A percentile compares a stretch with the other conserved stretches of the same genome.
Evolutionary conservation across 2,797 vertebrate species (phyloP).

Genomic region (Psittacula echo): DNA sequence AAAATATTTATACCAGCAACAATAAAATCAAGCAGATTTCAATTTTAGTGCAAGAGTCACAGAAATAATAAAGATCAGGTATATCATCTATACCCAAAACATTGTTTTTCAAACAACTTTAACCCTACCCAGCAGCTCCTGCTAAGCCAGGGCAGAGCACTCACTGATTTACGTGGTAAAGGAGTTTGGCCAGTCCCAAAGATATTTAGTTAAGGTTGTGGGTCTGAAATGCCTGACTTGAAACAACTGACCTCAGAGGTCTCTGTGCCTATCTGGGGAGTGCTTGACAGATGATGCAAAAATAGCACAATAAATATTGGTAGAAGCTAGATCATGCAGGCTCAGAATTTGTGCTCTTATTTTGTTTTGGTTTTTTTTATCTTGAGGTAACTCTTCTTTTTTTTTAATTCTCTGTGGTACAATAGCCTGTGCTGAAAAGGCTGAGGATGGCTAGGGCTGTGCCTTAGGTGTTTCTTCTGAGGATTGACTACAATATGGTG

Average conservation of each 20-base stretch:
- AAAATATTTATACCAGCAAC: neutral
- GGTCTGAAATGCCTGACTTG: neutral
- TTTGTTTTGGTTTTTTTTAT: neutral
- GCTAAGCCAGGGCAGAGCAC: neutral
- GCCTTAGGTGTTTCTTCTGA: neutral
- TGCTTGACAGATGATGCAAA: neutral
- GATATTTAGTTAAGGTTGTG: neutral
- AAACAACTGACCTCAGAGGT: neutral
- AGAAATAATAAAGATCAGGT: neutral
- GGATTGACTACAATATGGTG: neutral
- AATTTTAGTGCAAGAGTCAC: neutral
- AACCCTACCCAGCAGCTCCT: neutral
- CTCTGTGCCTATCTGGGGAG: neutral
- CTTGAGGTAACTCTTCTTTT: neutral
- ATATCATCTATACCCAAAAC: neutral
- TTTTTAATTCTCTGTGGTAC: neutral
- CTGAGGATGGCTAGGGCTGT: neutral
- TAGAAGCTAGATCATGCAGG: neutral
- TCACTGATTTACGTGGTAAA: neutral
- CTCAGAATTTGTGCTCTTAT: neutral
- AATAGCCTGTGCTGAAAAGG: neutral
- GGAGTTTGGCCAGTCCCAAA: neutral
- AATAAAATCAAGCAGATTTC: neutral
- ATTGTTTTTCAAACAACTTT: neutral
- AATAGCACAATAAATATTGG: neutral